Evolutionary conservation across 2,888 invertebrate genomes (phyloP).

Genomic region (Pimpla rufipes): DNA sequence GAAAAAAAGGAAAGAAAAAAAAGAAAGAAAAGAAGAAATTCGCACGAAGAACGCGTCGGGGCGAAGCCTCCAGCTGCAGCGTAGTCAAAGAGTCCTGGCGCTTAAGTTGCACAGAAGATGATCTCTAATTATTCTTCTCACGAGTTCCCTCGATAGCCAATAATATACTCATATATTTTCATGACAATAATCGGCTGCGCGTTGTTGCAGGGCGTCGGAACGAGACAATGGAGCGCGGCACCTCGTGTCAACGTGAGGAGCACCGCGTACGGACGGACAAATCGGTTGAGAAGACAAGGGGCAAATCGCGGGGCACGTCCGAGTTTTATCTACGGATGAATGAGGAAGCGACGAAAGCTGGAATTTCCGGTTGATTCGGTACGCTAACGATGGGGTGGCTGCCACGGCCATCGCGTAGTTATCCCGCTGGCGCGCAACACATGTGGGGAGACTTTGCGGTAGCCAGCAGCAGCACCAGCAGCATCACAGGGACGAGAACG

Average conservation of each 20-base stretch:
- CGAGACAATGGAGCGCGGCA: constrained; percentile 41
- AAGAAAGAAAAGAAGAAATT: background rate
- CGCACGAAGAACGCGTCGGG: constrained; percentile 5
- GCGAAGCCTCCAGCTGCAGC: constrained; percentile 51
- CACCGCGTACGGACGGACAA: constrained; percentile 46
- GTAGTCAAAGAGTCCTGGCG: constrained; percentile 36
- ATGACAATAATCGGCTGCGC: constrained; percentile 78
- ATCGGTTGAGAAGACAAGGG: constrained; percentile 68
- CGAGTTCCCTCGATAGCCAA: constrained; percentile 73
- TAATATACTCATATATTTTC: constrained; percentile 75
- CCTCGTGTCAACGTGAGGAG: background rate
- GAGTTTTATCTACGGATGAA: constrained; percentile 76
- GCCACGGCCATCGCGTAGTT: constrained; percentile 24
- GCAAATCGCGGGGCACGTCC: constrained; percentile 67
- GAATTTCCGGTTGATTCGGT: constrained; percentile 86
- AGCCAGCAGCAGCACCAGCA: constrained; percentile 13
- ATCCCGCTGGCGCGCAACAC: constrained; percentile 53
- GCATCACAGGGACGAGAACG: constrained; percentile 49
- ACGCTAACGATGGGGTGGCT: constrained; percentile 84
- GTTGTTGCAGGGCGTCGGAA: constrained; percentile 40
- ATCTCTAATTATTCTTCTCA: constrained; percentile 54
- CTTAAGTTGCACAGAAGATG: background rate
- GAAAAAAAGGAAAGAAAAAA: background rate
- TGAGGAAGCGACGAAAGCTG: constrained; percentile 84
- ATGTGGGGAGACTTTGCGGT: constrained; percentile 44